These are phyloP conservation scores for Aphodius granarius DNA, from an alignment of 2,888 invertebrate species.

Conservation along the genomic window DNA sequence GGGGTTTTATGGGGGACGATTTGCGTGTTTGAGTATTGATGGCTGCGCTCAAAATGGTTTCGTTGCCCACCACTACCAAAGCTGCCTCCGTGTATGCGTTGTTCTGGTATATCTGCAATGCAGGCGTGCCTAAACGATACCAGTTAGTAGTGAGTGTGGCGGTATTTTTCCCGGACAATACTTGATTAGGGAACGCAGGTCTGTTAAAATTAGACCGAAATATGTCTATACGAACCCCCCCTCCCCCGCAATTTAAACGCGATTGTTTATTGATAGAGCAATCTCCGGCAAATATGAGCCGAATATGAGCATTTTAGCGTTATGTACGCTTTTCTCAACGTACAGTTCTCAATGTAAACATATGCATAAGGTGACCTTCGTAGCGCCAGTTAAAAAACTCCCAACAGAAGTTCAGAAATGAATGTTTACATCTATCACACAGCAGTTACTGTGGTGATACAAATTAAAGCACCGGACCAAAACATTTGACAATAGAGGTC, in stretches of 20 bases:
- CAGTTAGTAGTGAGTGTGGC: constrained; percentile 51
- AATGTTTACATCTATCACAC: constrained; percentile 27
- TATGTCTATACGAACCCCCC: constrained; percentile 43
- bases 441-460: too few relatives aligned
- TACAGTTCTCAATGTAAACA: constrained; percentile 32
- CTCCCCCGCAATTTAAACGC: constrained; percentile 44
- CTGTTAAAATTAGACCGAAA: constrained; percentile 42
- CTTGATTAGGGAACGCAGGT: constrained; percentile 45
- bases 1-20: not conserved
- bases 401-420: not conserved
- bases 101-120: constrained; percentile 56
- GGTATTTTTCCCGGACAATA: constrained; percentile 51
- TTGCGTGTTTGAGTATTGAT: constrained; percentile 41
- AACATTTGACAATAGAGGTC: constrained; percentile 35
- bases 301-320: constrained; percentile 30
- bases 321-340: constrained; percentile 22
- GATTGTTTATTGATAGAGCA: constrained; percentile 45
- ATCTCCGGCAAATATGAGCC: constrained; percentile 38
- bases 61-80: constrained; percentile 53
- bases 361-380: constrained; percentile 42
- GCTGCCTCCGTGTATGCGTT: constrained; percentile 52
- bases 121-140: constrained; percentile 54
- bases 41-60: constrained; percentile 54
- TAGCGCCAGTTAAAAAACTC: not conserved
- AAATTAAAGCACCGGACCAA: constrained; percentile 25